Conservation (phyloP, 2,113 vertebrate species). For the Polypterus senegalus region DNA sequence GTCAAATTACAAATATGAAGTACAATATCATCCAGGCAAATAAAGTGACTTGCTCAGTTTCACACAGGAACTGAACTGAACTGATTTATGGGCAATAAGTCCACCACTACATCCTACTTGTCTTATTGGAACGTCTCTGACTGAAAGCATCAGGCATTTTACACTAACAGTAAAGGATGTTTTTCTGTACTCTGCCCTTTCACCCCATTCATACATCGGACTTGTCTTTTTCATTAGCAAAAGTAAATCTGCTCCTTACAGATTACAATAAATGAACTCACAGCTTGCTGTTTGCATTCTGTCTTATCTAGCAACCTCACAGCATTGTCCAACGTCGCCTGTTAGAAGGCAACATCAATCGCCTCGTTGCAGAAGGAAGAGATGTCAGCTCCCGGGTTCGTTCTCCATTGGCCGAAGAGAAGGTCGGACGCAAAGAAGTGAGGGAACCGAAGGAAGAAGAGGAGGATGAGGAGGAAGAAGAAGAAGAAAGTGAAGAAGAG, state of each 20-base stretch:
- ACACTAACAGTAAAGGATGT: no score
- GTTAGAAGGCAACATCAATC: conserved; percentile 66
- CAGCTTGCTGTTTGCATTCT: not conserved
- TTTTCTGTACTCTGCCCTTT: no score
- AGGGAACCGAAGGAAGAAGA: conserved; percentile 52
- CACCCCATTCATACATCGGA: no score
- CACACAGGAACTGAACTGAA: no score
- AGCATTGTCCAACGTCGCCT: conserved; percentile 80
- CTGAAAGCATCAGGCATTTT: no score
- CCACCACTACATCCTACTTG: no score
- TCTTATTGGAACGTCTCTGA: no score
- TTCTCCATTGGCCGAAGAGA: conserved; percentile 53
- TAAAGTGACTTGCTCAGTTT: no score
- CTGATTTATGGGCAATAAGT: no score
- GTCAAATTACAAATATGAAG: no score
- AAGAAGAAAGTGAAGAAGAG: conserved; percentile 22
- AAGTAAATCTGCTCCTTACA: not conserved
- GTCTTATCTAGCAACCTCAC: conserved; percentile 66
- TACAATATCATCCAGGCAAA: no score
- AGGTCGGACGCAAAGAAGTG: conserved; percentile 40
- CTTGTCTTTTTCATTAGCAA: no score
- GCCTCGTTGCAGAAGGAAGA: conserved; percentile 45
- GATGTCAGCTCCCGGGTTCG: conserved; percentile 36
- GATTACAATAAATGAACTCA: not conserved
- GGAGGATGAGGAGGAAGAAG: conserved; percentile 19